Evolutionary conservation across 2,888 invertebrate genomes (phyloP).

Genomic region (Operophtera brumata): DNA sequence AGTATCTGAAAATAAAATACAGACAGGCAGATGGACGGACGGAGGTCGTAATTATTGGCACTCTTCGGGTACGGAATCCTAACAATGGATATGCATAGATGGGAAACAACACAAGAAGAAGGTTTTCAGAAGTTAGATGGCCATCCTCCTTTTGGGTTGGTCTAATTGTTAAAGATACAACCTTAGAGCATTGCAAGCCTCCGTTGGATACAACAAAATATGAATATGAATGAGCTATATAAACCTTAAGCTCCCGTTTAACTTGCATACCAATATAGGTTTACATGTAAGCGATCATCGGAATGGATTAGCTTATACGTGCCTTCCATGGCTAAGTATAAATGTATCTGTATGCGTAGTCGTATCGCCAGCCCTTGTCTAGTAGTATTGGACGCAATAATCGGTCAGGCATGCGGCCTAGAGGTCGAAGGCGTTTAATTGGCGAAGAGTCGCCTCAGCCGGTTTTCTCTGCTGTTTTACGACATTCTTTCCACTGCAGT

Average conservation of each 20-base stretch:
- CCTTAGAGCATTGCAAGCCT: no score
- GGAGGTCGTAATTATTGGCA: no score
- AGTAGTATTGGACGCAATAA: constrained; percentile 54
- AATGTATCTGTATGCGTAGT: constrained; percentile 21
- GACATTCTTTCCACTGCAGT: constrained; percentile 58
- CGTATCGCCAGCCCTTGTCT: constrained; percentile 39
- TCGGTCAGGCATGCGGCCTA: constrained; percentile 55
- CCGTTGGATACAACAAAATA: no score
- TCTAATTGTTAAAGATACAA: not conserved
- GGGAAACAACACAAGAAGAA: no score
- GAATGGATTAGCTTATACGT: not conserved
- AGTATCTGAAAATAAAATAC: no score
- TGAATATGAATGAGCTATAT: no score
- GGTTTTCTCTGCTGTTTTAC: constrained; percentile 72
- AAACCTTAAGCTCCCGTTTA: not conserved
- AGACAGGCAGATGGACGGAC: no score
- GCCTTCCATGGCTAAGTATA: not conserved
- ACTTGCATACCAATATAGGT: not conserved
- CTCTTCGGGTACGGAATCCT: no score
- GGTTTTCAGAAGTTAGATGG: not conserved
- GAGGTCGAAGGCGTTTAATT: constrained; percentile 76
- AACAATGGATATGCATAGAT: no score
- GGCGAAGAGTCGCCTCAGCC: constrained; percentile 66
- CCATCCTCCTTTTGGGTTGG: not conserved
- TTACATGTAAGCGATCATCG: not conserved